phyloP scores from a whole-genome alignment of 2,888 invertebrate genomes.

The Thalpophila matura region DNA sequence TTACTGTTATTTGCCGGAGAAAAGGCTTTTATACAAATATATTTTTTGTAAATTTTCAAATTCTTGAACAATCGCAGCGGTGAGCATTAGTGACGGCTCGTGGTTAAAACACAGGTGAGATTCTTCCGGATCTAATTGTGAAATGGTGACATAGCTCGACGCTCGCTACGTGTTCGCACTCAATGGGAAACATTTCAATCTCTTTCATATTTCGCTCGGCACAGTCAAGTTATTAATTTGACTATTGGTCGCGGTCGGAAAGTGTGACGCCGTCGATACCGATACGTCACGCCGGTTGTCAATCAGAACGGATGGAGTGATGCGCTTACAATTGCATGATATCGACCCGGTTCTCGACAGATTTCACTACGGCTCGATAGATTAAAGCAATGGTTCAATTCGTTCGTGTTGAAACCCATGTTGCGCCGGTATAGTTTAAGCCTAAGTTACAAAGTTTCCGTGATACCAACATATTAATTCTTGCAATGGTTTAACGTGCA shows the following conservation, averaged over 20 bases:
- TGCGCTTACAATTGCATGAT: conserved; percentile 82
- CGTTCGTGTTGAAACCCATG: conserved; percentile 58
- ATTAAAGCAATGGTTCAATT: conserved; percentile 66
- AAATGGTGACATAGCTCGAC: conserved; percentile 72
- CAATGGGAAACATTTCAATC: conserved; percentile 65
- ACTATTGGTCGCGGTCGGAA: conserved; percentile 76
- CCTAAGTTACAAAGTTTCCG: conserved; percentile 42
- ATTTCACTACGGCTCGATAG: conserved; percentile 70
- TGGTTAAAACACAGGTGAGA: conserved; percentile 73
- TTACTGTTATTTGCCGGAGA: conserved; percentile 55
- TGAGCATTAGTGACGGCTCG: conserved; percentile 78
- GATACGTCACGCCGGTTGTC: conserved; percentile 86
- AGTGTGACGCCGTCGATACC: conserved; percentile 79
- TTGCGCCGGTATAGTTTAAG: conserved; percentile 35
- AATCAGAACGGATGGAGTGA: conserved; percentile 83
- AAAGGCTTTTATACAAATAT: conserved; percentile 67
- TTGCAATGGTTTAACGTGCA: conserved; percentile 17
- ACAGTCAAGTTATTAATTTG: conserved; percentile 68
- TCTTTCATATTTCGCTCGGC: conserved; percentile 71
- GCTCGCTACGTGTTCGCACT: conserved; percentile 60
- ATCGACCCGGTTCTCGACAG: conserved; percentile 79
- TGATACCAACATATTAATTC: conserved; percentile 32
- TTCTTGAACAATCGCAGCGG: conserved; percentile 68
- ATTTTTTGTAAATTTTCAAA: conserved; percentile 72
- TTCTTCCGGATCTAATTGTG: conserved; percentile 88